These are phyloP conservation scores for Orchestes rusci DNA, from an alignment of 2,888 invertebrate species.

Conservation along the genomic window DNA sequence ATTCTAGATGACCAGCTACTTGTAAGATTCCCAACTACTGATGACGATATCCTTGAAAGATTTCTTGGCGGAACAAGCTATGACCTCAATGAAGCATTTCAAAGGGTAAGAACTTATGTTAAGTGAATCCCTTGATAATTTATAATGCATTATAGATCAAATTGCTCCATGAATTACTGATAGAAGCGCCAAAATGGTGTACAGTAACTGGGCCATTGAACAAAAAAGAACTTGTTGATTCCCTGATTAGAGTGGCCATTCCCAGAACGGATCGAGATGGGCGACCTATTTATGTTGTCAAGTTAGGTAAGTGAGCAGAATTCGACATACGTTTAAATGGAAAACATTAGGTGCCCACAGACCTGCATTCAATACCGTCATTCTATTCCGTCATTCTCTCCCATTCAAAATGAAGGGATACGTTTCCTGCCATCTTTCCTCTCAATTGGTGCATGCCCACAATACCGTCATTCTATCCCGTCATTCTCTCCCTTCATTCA, in stretches of 20 bases:
- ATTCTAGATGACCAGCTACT: conserved; percentile 32
- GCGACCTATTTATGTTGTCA: conserved; percentile 38
- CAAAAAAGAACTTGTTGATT: conserved; percentile 34
- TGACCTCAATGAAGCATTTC: conserved; percentile 37
- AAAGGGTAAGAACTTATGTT: conserved; percentile 32
- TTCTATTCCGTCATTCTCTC: too few relatives aligned
- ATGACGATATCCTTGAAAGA: conserved; percentile 34
- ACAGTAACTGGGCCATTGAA: conserved; percentile 32
- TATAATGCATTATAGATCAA: conserved; percentile 34
- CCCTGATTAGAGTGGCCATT: conserved; percentile 36
- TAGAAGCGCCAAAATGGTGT: conserved; percentile 39
- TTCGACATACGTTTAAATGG: neutral
- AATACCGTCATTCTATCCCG: too few relatives aligned
- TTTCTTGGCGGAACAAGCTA: conserved; percentile 38
- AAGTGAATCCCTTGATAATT: neutral
- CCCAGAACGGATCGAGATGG: conserved; percentile 38
- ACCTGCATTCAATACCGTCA: too few relatives aligned
- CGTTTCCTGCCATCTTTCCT: too few relatives aligned
- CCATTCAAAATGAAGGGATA: too few relatives aligned
- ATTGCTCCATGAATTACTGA: conserved; percentile 35
- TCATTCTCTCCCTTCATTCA: too few relatives aligned
- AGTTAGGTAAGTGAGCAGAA: conserved; percentile 34
- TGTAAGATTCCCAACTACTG: conserved; percentile 27
- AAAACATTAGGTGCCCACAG: too few relatives aligned
- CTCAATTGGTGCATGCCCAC: too few relatives aligned